Conservation (phyloP, 2,113 vertebrate genomes). For the Archocentrus centrarchus region DNA sequence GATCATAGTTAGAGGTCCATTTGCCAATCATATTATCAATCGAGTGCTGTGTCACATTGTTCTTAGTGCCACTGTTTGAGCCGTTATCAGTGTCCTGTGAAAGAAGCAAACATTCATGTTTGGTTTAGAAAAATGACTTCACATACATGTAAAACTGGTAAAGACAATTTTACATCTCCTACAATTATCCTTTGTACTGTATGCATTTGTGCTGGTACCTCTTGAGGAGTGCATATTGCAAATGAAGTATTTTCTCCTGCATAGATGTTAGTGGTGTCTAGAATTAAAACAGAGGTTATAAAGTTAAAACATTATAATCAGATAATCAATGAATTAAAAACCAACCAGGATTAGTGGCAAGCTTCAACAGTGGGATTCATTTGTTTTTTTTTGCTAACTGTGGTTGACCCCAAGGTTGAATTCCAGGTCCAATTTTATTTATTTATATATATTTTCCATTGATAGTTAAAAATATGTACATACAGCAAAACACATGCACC, state of each 20-base stretch:
- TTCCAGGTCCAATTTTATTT: neutral
- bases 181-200: neutral
- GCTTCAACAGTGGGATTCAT: neutral
- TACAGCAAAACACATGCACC: neutral
- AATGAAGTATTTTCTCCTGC: constrained; percentile 72
- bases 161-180: neutral
- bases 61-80: neutral
- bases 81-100: constrained; percentile 9
- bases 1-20: constrained; percentile 49
- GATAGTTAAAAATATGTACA: neutral
- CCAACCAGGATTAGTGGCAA: neutral
- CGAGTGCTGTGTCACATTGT: neutral
- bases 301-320: too few species aligned
- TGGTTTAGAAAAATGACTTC: neutral
- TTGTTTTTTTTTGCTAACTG: neutral
- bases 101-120: neutral
- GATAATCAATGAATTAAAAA: neutral
- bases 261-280: constrained; percentile 59
- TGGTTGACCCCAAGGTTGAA: neutral
- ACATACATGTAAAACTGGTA: neutral
- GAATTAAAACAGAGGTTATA: neutral
- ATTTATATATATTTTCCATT: neutral
- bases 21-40: constrained; percentile 49
- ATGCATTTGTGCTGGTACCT: constrained; percentile 45
- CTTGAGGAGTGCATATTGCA: constrained; percentile 26